These are phyloP conservation scores for Pocillopora meandrina DNA, from an alignment of 92 coral and sea anemone genomes.

Conservation along the genomic window DNA sequence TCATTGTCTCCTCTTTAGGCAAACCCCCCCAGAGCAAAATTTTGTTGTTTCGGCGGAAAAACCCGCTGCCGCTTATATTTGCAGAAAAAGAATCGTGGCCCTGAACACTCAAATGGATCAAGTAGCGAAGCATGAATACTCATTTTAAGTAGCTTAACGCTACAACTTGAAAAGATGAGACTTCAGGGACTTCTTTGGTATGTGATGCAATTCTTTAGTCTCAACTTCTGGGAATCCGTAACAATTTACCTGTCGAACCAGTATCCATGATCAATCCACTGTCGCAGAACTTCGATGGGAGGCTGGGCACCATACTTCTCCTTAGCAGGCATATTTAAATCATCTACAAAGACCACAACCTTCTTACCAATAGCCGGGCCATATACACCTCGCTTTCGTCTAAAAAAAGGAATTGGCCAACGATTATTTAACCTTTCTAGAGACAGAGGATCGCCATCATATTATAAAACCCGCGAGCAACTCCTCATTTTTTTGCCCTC, in stretches of 20 bases:
- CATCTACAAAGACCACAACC: constrained; percentile 95
- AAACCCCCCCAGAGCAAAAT: too few relatives aligned
- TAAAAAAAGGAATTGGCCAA: neutral
- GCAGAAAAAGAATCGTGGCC: too few relatives aligned
- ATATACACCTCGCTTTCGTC: constrained; percentile 92
- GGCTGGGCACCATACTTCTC: constrained; percentile 99
- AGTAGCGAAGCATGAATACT: too few relatives aligned
- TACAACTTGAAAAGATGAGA: too few relatives aligned
- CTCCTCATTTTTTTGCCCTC: too few relatives aligned
- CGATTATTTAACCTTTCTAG: neutral
- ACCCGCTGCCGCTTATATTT: too few relatives aligned
- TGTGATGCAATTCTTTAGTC: too few relatives aligned
- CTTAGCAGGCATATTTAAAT: constrained; percentile 98
- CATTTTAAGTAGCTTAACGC: too few relatives aligned
- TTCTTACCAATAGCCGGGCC: constrained; percentile 96
- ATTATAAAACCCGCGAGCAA: neutral
- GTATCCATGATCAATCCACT: constrained; percentile 94
- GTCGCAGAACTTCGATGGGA: constrained; percentile 96
- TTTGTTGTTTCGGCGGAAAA: too few relatives aligned
- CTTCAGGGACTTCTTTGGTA: too few relatives aligned
- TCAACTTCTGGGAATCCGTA: neutral
- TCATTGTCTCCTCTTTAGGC: too few relatives aligned
- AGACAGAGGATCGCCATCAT: neutral
- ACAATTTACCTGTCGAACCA: constrained; percentile 91
- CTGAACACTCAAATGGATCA: too few relatives aligned